A percentile compares a stretch with the other conserved stretches of the same genome.
phyloP scores from a whole-genome alignment of 2,888 invertebrate genomes.

The Stramonita haemastoma region DNA sequence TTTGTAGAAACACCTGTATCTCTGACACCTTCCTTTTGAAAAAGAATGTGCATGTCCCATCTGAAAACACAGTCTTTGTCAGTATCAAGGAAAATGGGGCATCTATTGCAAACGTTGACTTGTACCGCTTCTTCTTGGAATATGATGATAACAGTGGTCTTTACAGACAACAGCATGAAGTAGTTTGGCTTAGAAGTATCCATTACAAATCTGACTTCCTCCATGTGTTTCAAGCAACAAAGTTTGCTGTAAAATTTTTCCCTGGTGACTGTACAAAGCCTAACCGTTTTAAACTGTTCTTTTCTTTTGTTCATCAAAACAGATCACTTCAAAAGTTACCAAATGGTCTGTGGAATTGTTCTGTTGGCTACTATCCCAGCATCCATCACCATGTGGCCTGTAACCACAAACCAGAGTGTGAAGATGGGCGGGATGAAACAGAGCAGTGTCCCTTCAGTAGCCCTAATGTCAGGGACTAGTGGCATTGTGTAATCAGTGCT shows the following conservation, averaged over 20 bases:
- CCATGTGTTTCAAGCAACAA: background rate
- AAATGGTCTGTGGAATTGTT: background rate
- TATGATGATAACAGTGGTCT: background rate
- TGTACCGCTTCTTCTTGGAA: background rate
- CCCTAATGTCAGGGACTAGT: background rate
- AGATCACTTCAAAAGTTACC: constrained; percentile 5
- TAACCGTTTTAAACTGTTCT: background rate
- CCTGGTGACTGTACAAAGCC: background rate
- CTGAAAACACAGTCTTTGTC: background rate
- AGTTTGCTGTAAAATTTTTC: background rate
- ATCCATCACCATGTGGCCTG: background rate
- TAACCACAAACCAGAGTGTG: background rate
- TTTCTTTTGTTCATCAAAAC: background rate
- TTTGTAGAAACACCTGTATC: background rate
- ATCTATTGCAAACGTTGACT: background rate
- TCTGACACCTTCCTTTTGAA: background rate
- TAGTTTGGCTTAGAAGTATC: background rate
- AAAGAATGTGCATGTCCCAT: background rate
- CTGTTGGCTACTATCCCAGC: background rate
- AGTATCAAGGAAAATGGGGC: background rate
- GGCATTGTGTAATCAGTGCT: background rate
- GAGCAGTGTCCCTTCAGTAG: background rate
- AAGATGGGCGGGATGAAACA: constrained; percentile 9
- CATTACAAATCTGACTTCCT: no score
- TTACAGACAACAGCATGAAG: background rate